Evolutionary conservation across 2,113 vertebrate species (phyloP).

Genomic region (Entosphenus tridentatus): DNA sequence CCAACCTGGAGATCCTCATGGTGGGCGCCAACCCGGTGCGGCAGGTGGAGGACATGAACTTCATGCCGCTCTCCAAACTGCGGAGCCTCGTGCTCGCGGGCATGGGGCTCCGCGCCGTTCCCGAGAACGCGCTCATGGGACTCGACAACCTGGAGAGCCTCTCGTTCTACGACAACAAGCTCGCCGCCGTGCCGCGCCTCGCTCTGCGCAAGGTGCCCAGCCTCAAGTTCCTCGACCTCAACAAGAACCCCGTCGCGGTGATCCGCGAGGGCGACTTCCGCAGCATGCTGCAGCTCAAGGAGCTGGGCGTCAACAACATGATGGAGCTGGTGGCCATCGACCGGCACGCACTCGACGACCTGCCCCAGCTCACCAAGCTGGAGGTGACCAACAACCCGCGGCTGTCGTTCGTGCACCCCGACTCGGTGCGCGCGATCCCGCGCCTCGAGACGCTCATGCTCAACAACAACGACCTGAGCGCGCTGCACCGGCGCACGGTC

Average conservation of each 20-base stretch:
- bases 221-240: conserved; percentile 43
- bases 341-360: conserved; percentile 24
- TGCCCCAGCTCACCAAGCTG: conserved; percentile 34
- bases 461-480: conserved; percentile 28
- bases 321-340: conserved; percentile 31
- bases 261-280: conserved; percentile 30
- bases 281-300: conserved; percentile 33
- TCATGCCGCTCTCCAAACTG: conserved; percentile 29
- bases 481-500: conserved; percentile 29
- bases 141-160: conserved; percentile 40
- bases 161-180: conserved; percentile 35
- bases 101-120: conserved; percentile 30
- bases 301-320: conserved; percentile 44
- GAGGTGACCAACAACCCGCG: conserved; percentile 31
- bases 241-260: conserved; percentile 31
- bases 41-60: conserved; percentile 31
- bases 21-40: conserved; percentile 42
- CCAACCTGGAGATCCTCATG: conserved; percentile 45
- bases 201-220: conserved; percentile 27
- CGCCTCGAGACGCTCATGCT: conserved; percentile 29
- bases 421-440: conserved; percentile 24
- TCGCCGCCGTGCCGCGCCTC: conserved; percentile 27
- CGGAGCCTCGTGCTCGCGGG: conserved; percentile 41
- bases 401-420: conserved; percentile 28
- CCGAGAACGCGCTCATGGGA: conserved; percentile 28